Conservation (phyloP, 1,140 invertebrate genomes). For the Leptoteleia sp. region DNA sequence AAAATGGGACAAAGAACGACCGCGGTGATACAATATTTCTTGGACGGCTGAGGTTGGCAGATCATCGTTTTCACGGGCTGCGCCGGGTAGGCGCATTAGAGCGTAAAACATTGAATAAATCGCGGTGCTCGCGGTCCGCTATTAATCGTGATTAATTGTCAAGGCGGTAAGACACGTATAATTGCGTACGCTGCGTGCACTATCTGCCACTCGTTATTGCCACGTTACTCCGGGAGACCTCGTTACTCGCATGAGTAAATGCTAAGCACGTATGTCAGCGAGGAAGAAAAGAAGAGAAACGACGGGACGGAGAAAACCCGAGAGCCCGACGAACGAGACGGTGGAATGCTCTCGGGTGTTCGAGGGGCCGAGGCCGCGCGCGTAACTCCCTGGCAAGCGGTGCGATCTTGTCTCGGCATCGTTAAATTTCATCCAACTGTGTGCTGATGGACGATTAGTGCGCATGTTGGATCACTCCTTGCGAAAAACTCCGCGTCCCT, state of each 20-base stretch:
- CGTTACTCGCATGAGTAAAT: constrained; percentile 65
- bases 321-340: constrained; percentile 60
- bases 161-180: constrained; percentile 65
- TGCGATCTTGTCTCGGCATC: constrained; percentile 38
- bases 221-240: constrained; percentile 56
- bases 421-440: constrained; percentile 54
- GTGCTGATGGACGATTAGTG: constrained; percentile 33
- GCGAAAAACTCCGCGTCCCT: constrained; percentile 5
- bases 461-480: constrained; percentile 13
- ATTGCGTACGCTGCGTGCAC: constrained; percentile 66
- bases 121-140: constrained; percentile 40
- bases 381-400: constrained; percentile 43
- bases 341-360: constrained; percentile 42
- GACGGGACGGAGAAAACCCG: constrained; percentile 53
- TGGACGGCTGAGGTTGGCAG: constrained; percentile 38
- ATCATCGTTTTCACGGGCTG: constrained; percentile 57
- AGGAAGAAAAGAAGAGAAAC: constrained; percentile 63
- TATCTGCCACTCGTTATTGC: constrained; percentile 67
- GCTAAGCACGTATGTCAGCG: constrained; percentile 65
- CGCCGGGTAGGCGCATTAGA: constrained; percentile 57
- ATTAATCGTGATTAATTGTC: constrained; percentile 68
- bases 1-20: constrained; percentile 53
- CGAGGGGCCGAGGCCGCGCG: constrained; percentile 2
- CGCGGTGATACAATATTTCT: constrained; percentile 48
- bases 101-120: constrained; percentile 67